Base-by-base conservation (phyloP, 2,797 vertebrate genomes). In the Denticeps clupeoides region DNA sequence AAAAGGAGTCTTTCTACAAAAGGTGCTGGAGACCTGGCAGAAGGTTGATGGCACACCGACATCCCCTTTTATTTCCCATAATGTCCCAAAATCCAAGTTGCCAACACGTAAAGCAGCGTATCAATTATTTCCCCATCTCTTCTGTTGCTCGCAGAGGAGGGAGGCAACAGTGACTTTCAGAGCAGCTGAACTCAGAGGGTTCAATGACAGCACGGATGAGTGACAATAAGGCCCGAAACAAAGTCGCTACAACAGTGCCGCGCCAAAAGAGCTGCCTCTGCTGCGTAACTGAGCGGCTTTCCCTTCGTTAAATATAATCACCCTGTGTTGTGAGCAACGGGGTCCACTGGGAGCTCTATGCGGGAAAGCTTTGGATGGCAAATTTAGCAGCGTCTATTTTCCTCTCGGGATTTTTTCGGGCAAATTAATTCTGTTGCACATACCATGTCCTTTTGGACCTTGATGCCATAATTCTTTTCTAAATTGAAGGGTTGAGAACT, bases 261-360 rank as follows among this genome's bases (percentile, higher is more conserved):
- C 27, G 45, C 47, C 45, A n/a, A n/a, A n/a, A n/a, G n/a, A n/a
- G n/a, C n/a, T n/a, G n/a, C n/a, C n/a, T n/a, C n/a, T n/a, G n/a
- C n/a, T n/a, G n/a, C n/a, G n/a, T n/a, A 46, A 51, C 56, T 44
- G 59, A 66, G 62, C 43, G 72, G 67, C 41, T 51, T 63, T 68
- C 63, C 55, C 66, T 71, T 75, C 59, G 65, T 83, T 78, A 81
- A 79, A 80, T 83, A 78, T 82, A 82, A 82, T 76, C 72, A 75
- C 70, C 60, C 48, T 75, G 64, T 76, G 64, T 69, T 79, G 68
- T 65, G 45, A 63, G 40, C 53, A 55, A 65, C 48, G 51, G 66
- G 70, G 56, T 59, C 75, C 63, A 42, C 31, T 24, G 57, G 65
- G 76, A 77, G 42, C 75, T 77, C 41, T 75, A 69, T 76, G 76